Evolutionary conservation across 2,797 vertebrate genomes (phyloP).

Genomic region (Myiotriccus ornatus): DNA sequence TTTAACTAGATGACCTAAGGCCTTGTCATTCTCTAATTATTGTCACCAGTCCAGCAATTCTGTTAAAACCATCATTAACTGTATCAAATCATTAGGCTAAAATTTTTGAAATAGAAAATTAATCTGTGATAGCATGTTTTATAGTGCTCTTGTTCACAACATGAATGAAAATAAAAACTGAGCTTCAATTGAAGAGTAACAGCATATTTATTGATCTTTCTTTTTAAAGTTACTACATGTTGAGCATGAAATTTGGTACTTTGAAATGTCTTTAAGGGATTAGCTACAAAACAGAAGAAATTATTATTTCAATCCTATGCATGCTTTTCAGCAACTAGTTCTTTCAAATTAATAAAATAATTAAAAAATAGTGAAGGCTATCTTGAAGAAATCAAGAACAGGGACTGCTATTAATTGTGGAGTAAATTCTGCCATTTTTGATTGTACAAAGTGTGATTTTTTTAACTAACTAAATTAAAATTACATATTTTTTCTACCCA

Average conservation of each 20-base stretch:
- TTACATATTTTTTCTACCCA: background rate
- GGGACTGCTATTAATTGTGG: background rate
- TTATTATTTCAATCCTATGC: background rate
- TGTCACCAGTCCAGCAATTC: background rate
- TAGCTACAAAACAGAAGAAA: background rate
- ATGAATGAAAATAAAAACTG: background rate
- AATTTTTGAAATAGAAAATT: background rate
- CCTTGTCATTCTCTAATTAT: background rate
- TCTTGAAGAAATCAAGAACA: background rate
- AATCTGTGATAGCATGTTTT: background rate
- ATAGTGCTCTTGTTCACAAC: background rate
- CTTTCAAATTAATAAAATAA: background rate
- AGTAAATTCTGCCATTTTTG: background rate
- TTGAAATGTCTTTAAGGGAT: background rate
- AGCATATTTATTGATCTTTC: background rate
- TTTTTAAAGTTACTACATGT: background rate
- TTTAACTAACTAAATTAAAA: background rate
- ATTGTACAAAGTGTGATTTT: background rate
- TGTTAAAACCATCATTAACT: background rate
- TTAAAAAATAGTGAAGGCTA: background rate
- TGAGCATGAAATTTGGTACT: background rate
- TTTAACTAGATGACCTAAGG: background rate
- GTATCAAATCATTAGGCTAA: background rate
- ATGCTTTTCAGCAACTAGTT: background rate
- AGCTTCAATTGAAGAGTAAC: background rate